Conservation (phyloP, 2,797 vertebrate genomes). For the Eulemur coronatus region DNA sequence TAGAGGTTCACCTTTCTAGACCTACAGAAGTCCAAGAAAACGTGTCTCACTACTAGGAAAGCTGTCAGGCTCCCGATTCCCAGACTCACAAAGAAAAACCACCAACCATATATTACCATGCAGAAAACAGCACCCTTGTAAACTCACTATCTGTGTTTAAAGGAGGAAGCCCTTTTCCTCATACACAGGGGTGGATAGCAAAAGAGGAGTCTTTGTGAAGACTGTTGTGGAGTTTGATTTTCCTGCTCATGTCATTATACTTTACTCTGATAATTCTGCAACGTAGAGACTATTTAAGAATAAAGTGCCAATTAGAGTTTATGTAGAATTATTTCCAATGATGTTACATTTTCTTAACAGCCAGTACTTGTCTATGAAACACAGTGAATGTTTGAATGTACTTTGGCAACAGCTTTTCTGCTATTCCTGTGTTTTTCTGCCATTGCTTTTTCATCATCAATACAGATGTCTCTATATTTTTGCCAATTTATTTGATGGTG, state of each 20-base stretch:
- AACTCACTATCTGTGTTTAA: background rate
- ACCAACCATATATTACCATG: background rate
- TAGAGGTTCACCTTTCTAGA: background rate
- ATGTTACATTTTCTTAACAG: conserved; percentile 30
- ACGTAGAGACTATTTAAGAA: background rate
- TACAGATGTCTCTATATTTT: conserved; percentile 60
- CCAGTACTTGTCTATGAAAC: background rate
- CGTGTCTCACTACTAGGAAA: background rate
- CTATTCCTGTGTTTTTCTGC: background rate
- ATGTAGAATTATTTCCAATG: background rate
- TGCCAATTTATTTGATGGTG: conserved; percentile 66
- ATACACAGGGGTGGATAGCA: background rate
- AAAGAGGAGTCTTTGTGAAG: background rate
- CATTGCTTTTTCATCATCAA: conserved; percentile 51
- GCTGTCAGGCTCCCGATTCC: background rate
- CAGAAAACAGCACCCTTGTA: background rate
- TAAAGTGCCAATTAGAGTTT: background rate
- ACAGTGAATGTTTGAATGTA: background rate
- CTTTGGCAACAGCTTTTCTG: background rate
- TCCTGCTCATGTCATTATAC: background rate
- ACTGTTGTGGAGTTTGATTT: background rate
- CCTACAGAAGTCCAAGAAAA: background rate
- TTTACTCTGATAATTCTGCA: background rate
- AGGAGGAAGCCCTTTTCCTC: background rate
- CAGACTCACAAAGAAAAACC: background rate